Base-by-base conservation (phyloP, 1,140 invertebrate species). In the Saccostrea glomerata region DNA sequence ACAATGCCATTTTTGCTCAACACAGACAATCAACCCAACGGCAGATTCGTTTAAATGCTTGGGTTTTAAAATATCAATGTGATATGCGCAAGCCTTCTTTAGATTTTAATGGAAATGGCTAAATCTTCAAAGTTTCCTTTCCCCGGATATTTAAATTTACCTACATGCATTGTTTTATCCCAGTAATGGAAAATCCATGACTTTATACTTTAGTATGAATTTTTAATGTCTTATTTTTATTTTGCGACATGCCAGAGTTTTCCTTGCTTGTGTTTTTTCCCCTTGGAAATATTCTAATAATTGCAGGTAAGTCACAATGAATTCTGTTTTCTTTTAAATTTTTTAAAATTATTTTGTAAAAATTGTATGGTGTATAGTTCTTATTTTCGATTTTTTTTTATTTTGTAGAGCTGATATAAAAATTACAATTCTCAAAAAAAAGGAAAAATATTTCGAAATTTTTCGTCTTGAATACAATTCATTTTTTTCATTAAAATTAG, bases 11-110 rank as follows among this genome's bases (percentile, higher is more conserved):
- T 30, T 13, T 36, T 77, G 58, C 58, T 63, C 58, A 4, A 2
- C 58, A 63, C 70, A 30, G 70, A 77, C 12, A 36, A 77, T 63
- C 58, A 20, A 20, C 15, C 58, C n/a, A 6, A 20, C 15, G 58
- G 3, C 3, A 17, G 15, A 63, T 6, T 63, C n/a, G 17, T 20
- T 63, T 63, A 20, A 63, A 63, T 20, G n/a, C n/a, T 20, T n/a
- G 58, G 58, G 47, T 47, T 47, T 0, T 47, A 47, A 47, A 47
- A n/a, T 20, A 17, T n/a, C 12, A 77, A 0, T 9, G 15, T 30
- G 23, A 77, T 77, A 77, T 77, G 70, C 70, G 25, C 70, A 36
- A 77, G 25, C 70, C 25, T 77, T 77, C 70, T 77, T 77, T 77
- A 77, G 25, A 47, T 17, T 36, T 77, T 30, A 36, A 36, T 17